Evolutionary conservation across 2,888 invertebrate genomes (phyloP).

Genomic region (Seira ritae): DNA sequence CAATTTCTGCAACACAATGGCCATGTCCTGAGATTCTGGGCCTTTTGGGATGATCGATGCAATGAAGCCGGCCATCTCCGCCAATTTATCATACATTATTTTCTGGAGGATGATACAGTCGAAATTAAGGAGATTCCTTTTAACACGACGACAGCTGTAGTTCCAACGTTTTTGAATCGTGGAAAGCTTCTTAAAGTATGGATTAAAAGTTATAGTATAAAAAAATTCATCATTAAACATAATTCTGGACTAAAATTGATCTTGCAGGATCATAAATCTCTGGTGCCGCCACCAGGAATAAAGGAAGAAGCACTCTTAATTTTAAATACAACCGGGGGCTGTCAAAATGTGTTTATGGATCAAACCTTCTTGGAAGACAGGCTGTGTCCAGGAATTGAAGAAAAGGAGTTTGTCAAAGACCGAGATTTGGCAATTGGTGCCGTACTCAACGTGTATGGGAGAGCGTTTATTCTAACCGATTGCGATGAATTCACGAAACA

Average conservation of each 20-base stretch:
- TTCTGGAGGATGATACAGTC: slow-evolving; percentile 91
- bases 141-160: slow-evolving; percentile 74
- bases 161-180: slow-evolving; percentile 83
- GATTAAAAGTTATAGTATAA: too few relatives aligned
- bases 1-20: slow-evolving; percentile 45
- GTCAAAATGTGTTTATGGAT: slow-evolving; percentile 25
- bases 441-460: slow-evolving; percentile 87
- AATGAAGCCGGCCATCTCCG: slow-evolving; percentile 86
- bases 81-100: slow-evolving; percentile 87
- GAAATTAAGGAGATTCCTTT: slow-evolving; percentile 84
- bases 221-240: too few relatives aligned
- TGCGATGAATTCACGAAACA: slow-evolving; percentile 91
- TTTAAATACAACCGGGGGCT: slow-evolving; percentile 51
- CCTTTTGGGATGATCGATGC: slow-evolving; percentile 92
- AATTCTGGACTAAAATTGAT: too few relatives aligned
- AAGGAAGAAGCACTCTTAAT: slow-evolving; percentile 63
- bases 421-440: slow-evolving; percentile 90
- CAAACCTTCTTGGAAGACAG: slow-evolving; percentile 53
- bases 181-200: slow-evolving; percentile 85
- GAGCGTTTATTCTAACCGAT: slow-evolving; percentile 86
- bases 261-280: slow-evolving; percentile 57
- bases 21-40: slow-evolving; percentile 84
- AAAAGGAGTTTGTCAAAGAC: slow-evolving; percentile 77
- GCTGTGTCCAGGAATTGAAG: slow-evolving; percentile 61
- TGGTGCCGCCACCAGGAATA: slow-evolving; percentile 47